Evolutionary conservation across 2,888 invertebrate genomes (phyloP).

Genomic region (Troglohyphantes excavatus): DNA sequence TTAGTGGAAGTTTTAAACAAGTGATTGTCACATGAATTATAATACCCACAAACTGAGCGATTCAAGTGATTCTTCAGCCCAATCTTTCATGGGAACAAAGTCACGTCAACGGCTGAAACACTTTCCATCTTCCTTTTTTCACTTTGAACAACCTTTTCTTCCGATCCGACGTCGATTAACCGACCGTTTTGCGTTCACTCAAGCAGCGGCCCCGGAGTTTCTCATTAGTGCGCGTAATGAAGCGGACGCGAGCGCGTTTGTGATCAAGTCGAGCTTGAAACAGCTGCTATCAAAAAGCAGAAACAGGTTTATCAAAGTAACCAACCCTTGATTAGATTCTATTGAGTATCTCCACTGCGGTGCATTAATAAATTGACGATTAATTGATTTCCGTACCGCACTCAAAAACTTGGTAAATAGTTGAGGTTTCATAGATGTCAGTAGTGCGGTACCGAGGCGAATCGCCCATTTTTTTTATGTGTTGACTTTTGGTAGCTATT

Average conservation of each 20-base stretch:
- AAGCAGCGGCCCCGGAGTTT: slow-evolving; percentile 29
- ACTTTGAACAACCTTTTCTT: slow-evolving; percentile 27
- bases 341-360: slow-evolving; percentile 40
- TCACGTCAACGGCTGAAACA: background rate
- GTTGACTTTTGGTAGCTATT: slow-evolving; percentile 19
- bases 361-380: slow-evolving; percentile 49
- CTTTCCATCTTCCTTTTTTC: slow-evolving; percentile 7
- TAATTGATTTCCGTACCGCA: slow-evolving; percentile 40
- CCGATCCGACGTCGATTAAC: slow-evolving; percentile 34
- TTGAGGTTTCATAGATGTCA: background rate
- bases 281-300: slow-evolving; percentile 73
- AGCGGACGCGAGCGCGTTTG: slow-evolving; percentile 61
- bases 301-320: slow-evolving; percentile 62
- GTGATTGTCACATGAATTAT: no score
- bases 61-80: background rate
- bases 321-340: slow-evolving; percentile 71
- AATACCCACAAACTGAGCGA: background rate
- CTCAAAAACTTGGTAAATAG: slow-evolving; percentile 21
- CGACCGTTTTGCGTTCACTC: slow-evolving; percentile 37
- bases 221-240: slow-evolving; percentile 64
- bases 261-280: slow-evolving; percentile 71
- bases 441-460: background rate
- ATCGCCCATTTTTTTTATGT: background rate
- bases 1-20: no score
- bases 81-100: background rate